Conservation (phyloP, 2,113 vertebrate species). For the Anseranas semipalmata region DNA sequence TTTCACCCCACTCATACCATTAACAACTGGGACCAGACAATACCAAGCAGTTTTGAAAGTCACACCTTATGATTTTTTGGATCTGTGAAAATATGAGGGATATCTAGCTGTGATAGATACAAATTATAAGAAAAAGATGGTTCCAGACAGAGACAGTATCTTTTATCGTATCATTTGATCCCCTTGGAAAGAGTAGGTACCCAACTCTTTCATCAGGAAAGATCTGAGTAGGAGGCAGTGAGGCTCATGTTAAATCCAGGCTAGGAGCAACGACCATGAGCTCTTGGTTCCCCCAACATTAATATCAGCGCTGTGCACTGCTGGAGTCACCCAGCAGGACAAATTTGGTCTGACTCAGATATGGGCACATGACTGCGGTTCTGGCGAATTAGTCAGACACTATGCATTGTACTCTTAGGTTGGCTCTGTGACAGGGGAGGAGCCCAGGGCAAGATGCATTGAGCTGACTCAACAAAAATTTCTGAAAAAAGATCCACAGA, state of each 20-base stretch:
- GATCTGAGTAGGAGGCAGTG: neutral
- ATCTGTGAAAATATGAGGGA: neutral
- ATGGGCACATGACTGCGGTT: neutral
- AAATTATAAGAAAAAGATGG: neutral
- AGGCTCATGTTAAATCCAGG: neutral
- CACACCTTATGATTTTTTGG: neutral
- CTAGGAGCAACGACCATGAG: neutral
- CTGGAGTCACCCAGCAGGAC: neutral
- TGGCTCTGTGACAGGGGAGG: neutral
- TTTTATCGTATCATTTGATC: neutral
- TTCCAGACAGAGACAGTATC: neutral
- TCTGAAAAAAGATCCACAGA: neutral
- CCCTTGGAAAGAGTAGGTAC: neutral
- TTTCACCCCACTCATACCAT: neutral
- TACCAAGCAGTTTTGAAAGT: neutral
- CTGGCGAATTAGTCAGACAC: neutral
- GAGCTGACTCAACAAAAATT: slow-evolving; percentile 39
- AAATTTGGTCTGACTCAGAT: neutral
- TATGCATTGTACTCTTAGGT: neutral
- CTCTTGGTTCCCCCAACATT: neutral
- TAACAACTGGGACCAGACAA: neutral
- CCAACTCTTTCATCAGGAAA: neutral
- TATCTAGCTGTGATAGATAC: neutral
- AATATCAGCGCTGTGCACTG: neutral
- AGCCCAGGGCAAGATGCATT: neutral